Conservation (phyloP, 2,888 invertebrate species). For the Clepsis dumicolana region DNA sequence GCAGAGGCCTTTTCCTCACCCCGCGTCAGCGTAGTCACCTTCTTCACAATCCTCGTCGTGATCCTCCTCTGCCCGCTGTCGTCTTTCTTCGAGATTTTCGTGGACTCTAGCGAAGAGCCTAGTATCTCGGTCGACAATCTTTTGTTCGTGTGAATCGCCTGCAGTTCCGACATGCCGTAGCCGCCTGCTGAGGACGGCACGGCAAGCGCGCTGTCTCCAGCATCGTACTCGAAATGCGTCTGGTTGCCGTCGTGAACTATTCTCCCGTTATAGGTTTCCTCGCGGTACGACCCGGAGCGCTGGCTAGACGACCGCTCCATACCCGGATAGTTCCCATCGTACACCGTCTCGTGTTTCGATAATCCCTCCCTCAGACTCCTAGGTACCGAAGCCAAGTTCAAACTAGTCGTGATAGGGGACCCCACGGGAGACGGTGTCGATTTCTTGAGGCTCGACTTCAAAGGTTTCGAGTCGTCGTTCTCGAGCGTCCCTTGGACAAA, state of each 20-base stretch:
- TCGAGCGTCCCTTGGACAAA: constrained; percentile 92
- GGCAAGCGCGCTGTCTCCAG: constrained; percentile 72
- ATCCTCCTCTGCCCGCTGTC: constrained; percentile 93
- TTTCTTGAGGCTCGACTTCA: constrained; percentile 84
- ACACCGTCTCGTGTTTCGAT: constrained; percentile 81
- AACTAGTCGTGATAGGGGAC: constrained; percentile 88
- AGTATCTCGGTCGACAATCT: constrained; percentile 93
- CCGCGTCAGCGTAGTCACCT: constrained; percentile 94
- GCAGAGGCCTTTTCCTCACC: constrained; percentile 93
- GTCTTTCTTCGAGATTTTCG: constrained; percentile 92
- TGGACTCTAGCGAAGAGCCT: constrained; percentile 94
- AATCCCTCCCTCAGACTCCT: constrained; percentile 83
- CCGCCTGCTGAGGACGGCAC: constrained; percentile 78
- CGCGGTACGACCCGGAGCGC: constrained; percentile 74
- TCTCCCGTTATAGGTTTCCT: constrained; percentile 79
- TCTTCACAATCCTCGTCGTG: constrained; percentile 94
- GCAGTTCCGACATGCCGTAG: constrained; percentile 85
- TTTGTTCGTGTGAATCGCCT: constrained; percentile 93
- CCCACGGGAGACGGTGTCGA: constrained; percentile 81
- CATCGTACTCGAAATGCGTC: constrained; percentile 83
- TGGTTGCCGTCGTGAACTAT: constrained; percentile 81
- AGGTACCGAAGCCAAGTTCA: constrained; percentile 85
- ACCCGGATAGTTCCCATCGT: constrained; percentile 81
- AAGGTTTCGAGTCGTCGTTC: constrained; percentile 85
- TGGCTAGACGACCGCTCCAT: constrained; percentile 76